These are phyloP conservation scores for Nothocercus julius DNA, from an alignment of 2,113 vertebrate species.

Conservation along the genomic window DNA sequence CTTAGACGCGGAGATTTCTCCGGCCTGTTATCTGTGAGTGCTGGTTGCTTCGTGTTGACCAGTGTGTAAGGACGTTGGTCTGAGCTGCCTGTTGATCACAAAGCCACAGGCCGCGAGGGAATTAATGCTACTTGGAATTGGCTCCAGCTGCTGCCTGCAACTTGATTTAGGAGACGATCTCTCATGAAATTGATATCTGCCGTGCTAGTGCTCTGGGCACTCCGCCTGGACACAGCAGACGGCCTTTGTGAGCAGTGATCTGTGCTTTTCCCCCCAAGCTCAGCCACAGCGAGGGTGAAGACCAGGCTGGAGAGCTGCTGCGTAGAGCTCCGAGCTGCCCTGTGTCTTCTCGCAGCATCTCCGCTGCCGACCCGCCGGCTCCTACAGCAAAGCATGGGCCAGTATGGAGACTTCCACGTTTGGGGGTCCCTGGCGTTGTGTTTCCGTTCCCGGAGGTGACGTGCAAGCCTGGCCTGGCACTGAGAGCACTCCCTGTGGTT, in stretches of 20 bases:
- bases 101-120: neutral
- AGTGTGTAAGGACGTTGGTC: neutral
- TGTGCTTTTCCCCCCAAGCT: neutral
- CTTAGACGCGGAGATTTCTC: neutral
- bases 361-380: neutral
- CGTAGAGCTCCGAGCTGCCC: neutral
- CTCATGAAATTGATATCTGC: neutral
- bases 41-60: neutral
- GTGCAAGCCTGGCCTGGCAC: neutral
- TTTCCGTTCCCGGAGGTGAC: neutral
- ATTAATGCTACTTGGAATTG: neutral
- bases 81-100: slow-evolving; percentile 9
- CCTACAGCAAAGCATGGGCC: neutral
- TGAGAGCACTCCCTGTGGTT: neutral
- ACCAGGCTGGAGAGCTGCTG: neutral
- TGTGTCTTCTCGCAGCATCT: neutral
- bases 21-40: neutral
- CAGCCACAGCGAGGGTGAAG: neutral
- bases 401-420: too few species aligned
- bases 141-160: neutral
- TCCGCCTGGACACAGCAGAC: neutral
- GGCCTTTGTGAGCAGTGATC: neutral
- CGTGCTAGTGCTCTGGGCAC: neutral
- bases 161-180: neutral
- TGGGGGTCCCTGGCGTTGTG: neutral